Base-by-base conservation (phyloP, 1,140 invertebrate genomes). In the Phymastichus coffea region DNA sequence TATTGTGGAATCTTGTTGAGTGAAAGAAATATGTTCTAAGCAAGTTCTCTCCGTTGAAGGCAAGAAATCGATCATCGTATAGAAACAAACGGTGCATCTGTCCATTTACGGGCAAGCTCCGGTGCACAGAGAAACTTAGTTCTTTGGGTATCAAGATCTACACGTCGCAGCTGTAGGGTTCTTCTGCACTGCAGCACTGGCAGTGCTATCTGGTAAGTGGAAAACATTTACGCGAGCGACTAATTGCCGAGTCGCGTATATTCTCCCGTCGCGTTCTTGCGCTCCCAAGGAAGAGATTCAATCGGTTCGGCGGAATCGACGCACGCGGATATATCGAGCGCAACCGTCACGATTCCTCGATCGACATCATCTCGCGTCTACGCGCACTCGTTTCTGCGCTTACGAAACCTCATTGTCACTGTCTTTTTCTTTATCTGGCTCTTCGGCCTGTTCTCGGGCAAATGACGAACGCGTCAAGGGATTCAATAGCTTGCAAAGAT, bases 211-310 rank as follows among this genome's bases (percentile, higher is more conserved):
- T 62, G 60, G 43, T 70, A 68, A 71, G 63, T 58, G 65, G 72
- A 70, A 74, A 66, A 66, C 68, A 74, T 75, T 74, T 69, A 57
- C 64, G 68, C 66, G 69, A 43, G 49, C 33, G 55, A 66, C 70
- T 76, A 76, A 76, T 76, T 76, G 70, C 68, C 65, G 64, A 57
- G 54, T 57, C 63, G 68, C 70, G 70, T 70, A n/a, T n/a, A 74
- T 74, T 71, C 47, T 54, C 56, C 61, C 26, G 20, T 33, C 52
- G 4, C 25, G 35, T 68, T n/a, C n/a, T n/a, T 65, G 41, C 65
- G 56, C 58, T 66, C 65, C 59, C 60, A 55, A 61, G 37, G 22
- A 19, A 46, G 65, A 52, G 61, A 51, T 63, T 67, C 72, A 73
- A 75, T 73, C 66, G 66, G 70, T 75, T 76, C 70, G 54, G 22